A percentile compares a stretch with the other conserved stretches of the same genome.
Conservation (phyloP, 1,140 invertebrate genomes). For the Nebria ingens region DNA sequence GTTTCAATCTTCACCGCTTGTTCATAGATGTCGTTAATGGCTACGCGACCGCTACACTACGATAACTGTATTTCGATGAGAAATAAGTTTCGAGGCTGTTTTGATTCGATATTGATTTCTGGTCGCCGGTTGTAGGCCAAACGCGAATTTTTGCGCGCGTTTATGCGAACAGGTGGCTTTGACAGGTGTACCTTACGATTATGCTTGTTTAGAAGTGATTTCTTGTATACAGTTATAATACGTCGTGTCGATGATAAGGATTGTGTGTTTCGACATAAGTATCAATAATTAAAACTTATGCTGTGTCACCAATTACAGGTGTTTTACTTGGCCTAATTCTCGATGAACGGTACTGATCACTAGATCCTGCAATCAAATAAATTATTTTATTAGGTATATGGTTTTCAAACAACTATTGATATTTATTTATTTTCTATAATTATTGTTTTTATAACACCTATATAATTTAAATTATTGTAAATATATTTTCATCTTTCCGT, state of each 20-base stretch:
- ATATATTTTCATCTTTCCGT: neutral
- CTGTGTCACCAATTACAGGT: too few relatives aligned
- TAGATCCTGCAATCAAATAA: too few relatives aligned
- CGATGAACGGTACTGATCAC: too few relatives aligned
- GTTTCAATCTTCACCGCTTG: neutral
- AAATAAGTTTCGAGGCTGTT: neutral
- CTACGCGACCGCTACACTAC: neutral
- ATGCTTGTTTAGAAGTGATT: too few relatives aligned
- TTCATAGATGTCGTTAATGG: neutral
- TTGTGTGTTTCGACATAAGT: too few relatives aligned
- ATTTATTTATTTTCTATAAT: neutral
- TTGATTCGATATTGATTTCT: neutral
- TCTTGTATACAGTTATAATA: too few relatives aligned
- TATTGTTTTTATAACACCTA: neutral
- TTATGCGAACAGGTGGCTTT: neutral
- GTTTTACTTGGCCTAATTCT: too few relatives aligned
- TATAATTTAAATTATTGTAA: neutral
- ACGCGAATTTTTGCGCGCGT: neutral
- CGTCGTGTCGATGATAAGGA: too few relatives aligned
- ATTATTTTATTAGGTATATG: neutral
- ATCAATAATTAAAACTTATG: too few relatives aligned
- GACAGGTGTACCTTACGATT: slow-evolving; percentile 1
- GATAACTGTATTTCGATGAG: neutral
- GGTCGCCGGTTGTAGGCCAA: neutral
- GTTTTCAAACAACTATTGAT: neutral